Percentiles rank a stretch among this genome's conserved stretches.
These are phyloP conservation scores for Tipula helvola DNA, from an alignment of 2,888 invertebrate species.

Conservation along the genomic window DNA sequence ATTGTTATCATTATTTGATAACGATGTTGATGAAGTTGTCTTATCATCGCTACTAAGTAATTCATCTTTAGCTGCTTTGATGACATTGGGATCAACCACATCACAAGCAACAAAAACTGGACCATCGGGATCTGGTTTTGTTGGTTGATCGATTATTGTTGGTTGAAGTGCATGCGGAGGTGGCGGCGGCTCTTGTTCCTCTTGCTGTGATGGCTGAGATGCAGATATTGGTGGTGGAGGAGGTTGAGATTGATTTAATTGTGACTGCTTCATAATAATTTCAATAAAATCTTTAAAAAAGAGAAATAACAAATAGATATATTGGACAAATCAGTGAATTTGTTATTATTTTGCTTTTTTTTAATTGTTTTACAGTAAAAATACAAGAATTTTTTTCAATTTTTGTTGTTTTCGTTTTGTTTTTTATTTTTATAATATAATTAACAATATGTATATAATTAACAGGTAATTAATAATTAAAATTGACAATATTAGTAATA, in stretches of 20 bases:
- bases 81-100: background rate
- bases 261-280: constrained; percentile 8
- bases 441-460: constrained; percentile 4
- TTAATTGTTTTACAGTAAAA: background rate
- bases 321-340: background rate
- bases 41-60: background rate
- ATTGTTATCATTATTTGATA: background rate
- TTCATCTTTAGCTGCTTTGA: background rate
- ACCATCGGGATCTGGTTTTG: background rate
- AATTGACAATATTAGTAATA: constrained; percentile 4
- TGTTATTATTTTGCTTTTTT: background rate
- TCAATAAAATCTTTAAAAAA: constrained; percentile 8
- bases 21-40: background rate
- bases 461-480: background rate
- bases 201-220: background rate
- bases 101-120: background rate
- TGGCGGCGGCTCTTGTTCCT: background rate
- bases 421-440: background rate
- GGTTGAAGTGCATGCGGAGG: background rate
- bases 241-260: background rate
- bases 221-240: background rate
- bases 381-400: background rate
- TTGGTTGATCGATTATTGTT: background rate
- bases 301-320: background rate
- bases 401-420: background rate